Conservation (phyloP, 2,888 invertebrate genomes). For the Pollenia labialis region DNA sequence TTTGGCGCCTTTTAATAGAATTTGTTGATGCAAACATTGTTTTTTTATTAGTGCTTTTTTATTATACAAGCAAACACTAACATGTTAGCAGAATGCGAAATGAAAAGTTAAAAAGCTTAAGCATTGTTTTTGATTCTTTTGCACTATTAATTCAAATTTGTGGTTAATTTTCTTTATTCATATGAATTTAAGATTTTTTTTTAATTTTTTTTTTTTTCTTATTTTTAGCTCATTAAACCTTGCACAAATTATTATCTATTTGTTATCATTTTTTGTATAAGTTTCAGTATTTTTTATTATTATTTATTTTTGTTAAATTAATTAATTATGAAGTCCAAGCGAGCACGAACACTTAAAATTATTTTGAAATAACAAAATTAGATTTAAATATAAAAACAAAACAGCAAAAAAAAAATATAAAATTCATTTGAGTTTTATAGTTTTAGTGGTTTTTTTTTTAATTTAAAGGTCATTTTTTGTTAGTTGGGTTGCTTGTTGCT, state of each 20-base stretch:
- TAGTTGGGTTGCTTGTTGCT: not conserved
- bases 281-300: constrained; percentile 6
- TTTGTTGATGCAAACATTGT: constrained; percentile 78
- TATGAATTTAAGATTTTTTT: not conserved
- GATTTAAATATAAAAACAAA: not conserved
- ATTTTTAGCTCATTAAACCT: constrained; percentile 36
- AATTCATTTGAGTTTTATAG: constrained; percentile 1
- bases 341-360: not conserved
- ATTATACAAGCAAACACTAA: not conserved
- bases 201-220: constrained; percentile 18
- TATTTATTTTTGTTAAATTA: constrained; percentile 7
- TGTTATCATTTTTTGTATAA: constrained; percentile 42
- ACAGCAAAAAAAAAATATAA: too few relatives aligned
- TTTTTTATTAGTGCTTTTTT: not conserved
- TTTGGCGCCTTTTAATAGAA: constrained; percentile 72
- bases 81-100: constrained; percentile 4
- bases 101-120: constrained; percentile 14
- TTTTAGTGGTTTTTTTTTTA: not conserved
- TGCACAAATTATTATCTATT: constrained; percentile 51
- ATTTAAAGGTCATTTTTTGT: constrained; percentile 31
- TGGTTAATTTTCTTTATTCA: constrained; percentile 3
- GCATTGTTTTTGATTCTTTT: constrained; percentile 17
- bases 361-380: constrained; percentile 1
- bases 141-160: constrained; percentile 24
- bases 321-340: constrained; percentile 37